Evolutionary conservation across 2,888 invertebrate species (phyloP).

Genomic region (Calameuta pallipes): DNA sequence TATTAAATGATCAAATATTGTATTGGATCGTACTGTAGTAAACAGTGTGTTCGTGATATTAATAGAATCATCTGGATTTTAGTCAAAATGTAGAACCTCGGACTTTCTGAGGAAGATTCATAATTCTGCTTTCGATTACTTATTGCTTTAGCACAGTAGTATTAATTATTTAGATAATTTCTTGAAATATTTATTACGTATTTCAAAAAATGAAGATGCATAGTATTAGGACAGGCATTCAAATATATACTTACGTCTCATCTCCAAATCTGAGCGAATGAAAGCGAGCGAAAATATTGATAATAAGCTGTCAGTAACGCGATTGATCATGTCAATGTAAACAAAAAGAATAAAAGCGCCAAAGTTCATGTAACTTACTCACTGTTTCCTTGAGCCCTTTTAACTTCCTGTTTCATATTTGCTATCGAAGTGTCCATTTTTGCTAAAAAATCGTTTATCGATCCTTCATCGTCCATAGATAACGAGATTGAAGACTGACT

Average conservation of each 20-base stretch:
- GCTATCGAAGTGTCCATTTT: slow-evolving; percentile 88
- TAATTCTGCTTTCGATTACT: too few species aligned
- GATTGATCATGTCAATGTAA: neutral
- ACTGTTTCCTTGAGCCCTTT: slow-evolving; percentile 82
- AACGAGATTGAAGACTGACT: slow-evolving; percentile 57
- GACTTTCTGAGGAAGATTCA: too few species aligned
- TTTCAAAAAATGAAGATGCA: slow-evolving; percentile 8
- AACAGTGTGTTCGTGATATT: too few species aligned
- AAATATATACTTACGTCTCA: slow-evolving; percentile 13
- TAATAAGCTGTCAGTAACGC: slow-evolving; percentile 11
- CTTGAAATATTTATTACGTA: too few species aligned
- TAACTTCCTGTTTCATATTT: slow-evolving; percentile 84
- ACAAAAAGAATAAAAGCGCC: slow-evolving; percentile 3
- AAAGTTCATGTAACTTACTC: slow-evolving; percentile 74
- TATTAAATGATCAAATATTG: too few species aligned
- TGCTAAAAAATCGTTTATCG: slow-evolving; percentile 82
- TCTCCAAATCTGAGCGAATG: slow-evolving; percentile 20
- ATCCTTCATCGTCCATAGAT: slow-evolving; percentile 75
- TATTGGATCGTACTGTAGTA: too few species aligned
- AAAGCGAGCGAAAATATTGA: slow-evolving; percentile 15
- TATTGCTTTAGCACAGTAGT: too few species aligned
- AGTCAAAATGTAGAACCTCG: too few species aligned
- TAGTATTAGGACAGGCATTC: neutral
- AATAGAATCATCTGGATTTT: too few species aligned
- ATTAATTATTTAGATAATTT: too few species aligned